These are phyloP conservation scores for Hemicrepidius hirtus DNA, from an alignment of 2,888 invertebrate genomes.

Conservation along the genomic window DNA sequence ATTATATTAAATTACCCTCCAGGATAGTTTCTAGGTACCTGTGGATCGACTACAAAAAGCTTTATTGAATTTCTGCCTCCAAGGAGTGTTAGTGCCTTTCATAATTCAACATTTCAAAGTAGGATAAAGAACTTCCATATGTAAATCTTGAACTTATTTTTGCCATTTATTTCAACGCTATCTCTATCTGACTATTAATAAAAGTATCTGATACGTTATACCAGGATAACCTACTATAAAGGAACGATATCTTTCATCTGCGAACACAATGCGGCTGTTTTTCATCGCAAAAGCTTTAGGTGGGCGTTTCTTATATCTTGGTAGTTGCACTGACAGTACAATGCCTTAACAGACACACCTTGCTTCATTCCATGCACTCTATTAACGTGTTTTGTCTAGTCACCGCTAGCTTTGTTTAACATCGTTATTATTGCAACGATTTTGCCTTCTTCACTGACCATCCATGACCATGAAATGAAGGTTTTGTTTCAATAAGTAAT, in stretches of 20 bases:
- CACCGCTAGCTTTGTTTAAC: conserved; percentile 37
- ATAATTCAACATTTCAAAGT: background rate
- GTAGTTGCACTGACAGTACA: conserved; percentile 42
- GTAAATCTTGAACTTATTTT: conserved; percentile 13
- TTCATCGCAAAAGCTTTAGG: conserved; percentile 28
- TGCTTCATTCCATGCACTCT: conserved; percentile 39
- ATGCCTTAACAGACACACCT: conserved; percentile 41
- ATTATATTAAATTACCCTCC: no score
- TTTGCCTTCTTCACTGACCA: conserved; percentile 9
- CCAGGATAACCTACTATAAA: conserved; percentile 19
- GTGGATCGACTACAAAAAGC: no score
- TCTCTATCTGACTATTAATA: conserved; percentile 27
- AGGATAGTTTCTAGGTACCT: no score
- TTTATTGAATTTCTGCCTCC: background rate
- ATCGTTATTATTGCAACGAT: conserved; percentile 30
- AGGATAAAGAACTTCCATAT: conserved; percentile 18
- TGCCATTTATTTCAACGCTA: conserved; percentile 16
- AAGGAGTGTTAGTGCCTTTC: background rate
- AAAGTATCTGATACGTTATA: conserved; percentile 29
- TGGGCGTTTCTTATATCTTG: conserved; percentile 28
- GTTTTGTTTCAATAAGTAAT: conserved; percentile 22
- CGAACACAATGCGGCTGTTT: conserved; percentile 35
- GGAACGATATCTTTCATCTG: conserved; percentile 34
- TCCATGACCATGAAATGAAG: conserved; percentile 14
- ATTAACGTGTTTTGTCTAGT: conserved; percentile 45